Base-by-base conservation (phyloP, 2,797 vertebrate genomes). In the Lycodopsis pacificus region DNA sequence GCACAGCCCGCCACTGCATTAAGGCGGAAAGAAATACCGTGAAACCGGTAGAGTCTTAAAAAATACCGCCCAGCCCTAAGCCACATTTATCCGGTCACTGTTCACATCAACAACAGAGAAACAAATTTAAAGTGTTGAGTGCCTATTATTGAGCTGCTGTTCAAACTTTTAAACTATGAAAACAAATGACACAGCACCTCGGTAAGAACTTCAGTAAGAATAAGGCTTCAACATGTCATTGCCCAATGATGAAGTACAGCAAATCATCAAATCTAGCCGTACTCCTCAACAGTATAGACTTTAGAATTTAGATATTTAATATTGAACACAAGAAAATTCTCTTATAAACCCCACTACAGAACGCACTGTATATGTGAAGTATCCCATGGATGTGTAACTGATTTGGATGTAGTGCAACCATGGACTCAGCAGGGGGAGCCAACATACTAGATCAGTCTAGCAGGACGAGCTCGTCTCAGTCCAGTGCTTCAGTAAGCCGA, bases 361-460 rank as follows among this genome's bases (percentile, higher is more conserved):
- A 49, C 46, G 68, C 7, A 5, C 2, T 53, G 17, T 36, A 36
- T n/a, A 61, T 46, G 9, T 46, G 9, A 49, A 25, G 22, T 25
- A 53, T 53, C 22, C 3, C 22, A 25, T 32, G 10, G 53, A 42
- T 8, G 20, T 61, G 13, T 17, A 9, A 48, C 27, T 51, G 19
- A 56, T 44, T 27, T 34, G 20, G 27, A 58, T 71, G 86, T 84
- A 81, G 74, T 82, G 71, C 57, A 69, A 65, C 74, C 56, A 15
- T 34, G 12, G 27, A 6, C 20, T 89, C 93, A 93, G 80, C 64
- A 93, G 92, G 69, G 88, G 88, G 90, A 68, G 85, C 87, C 86
- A 83, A 65, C 71, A 71, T 42, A 89, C 73, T 83, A 76, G 34
- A 42, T 68, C 72, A 68, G 59, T 49, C 44, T 10, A 48, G 42